phyloP scores from a whole-genome alignment of 1,140 invertebrate species.

The Microplitis mediator region DNA sequence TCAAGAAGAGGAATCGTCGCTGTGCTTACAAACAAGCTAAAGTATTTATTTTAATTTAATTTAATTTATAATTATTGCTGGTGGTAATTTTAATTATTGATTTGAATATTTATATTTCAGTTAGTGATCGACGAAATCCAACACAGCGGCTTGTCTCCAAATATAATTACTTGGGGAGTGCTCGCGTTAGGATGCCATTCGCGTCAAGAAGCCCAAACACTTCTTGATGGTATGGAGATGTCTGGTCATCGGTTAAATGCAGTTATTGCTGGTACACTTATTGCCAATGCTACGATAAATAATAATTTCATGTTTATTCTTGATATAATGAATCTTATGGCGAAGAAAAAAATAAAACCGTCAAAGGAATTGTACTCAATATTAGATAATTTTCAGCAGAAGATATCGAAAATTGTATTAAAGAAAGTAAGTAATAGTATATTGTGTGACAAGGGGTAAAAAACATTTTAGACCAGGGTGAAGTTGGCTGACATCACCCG shows the following conservation, averaged over 20 bases:
- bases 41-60: constrained; percentile 60
- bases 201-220: constrained; percentile 64
- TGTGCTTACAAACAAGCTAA: constrained; percentile 70
- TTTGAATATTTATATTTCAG: constrained; percentile 50
- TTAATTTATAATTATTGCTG: background rate
- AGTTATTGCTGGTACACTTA: constrained; percentile 73
- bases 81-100: constrained; percentile 2
- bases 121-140: constrained; percentile 70
- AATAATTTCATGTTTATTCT: constrained; percentile 71
- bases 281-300: constrained; percentile 66
- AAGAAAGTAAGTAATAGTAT: background rate
- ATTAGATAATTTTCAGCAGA: constrained; percentile 63
- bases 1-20: constrained; percentile 76
- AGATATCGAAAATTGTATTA: constrained; percentile 47
- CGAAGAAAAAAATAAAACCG: constrained; percentile 66
- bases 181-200: constrained; percentile 78
- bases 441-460: too few species aligned
- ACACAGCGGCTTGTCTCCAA: constrained; percentile 66
- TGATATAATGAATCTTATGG: constrained; percentile 71
- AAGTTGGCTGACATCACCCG: too few species aligned
- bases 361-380: constrained; percentile 64
- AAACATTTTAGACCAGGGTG: too few species aligned
- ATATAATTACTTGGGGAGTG: constrained; percentile 85
- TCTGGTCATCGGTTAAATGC: constrained; percentile 72
- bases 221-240: constrained; percentile 74